These are phyloP conservation scores for Drosophila persimilis DNA, from an alignment of 1,140 invertebrate genomes.

Conservation along the genomic window DNA sequence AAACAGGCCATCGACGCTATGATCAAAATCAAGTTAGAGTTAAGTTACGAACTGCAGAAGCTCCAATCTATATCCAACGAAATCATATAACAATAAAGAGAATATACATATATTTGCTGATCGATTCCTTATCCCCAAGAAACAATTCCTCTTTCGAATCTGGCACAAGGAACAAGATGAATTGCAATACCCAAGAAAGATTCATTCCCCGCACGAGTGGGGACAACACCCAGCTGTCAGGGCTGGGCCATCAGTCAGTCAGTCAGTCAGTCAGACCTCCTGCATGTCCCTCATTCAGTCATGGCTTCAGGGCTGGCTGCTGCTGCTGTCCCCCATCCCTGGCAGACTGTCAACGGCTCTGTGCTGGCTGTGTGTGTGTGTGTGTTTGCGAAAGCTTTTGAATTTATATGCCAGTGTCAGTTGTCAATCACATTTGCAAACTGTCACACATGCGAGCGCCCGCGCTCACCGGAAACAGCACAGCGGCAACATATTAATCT, in stretches of 20 bases:
- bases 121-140: neutral
- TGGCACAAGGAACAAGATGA: slow-evolving; percentile 29
- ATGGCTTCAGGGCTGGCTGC: slow-evolving; percentile 42
- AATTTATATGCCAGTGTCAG: slow-evolving; percentile 81
- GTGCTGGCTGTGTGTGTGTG: slow-evolving; percentile 19
- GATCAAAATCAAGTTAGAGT: no score
- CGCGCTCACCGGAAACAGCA: slow-evolving; percentile 48
- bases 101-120: neutral
- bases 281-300: slow-evolving; percentile 45
- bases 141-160: slow-evolving; percentile 9
- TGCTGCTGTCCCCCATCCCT: slow-evolving; percentile 9
- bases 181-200: slow-evolving; percentile 28
- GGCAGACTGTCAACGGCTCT: slow-evolving; percentile 49
- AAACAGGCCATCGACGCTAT: no score
- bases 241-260: slow-evolving; percentile 51
- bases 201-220: slow-evolving; percentile 26
- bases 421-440: slow-evolving; percentile 82
- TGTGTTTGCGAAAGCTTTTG: slow-evolving; percentile 67
- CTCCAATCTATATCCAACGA: no score
- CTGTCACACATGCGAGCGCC: slow-evolving; percentile 71
- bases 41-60: no score
- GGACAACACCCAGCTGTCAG: slow-evolving; percentile 48
- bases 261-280: slow-evolving; percentile 30
- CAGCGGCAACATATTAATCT: slow-evolving; percentile 79
- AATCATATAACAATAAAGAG: neutral